Evolutionary conservation across 2,113 vertebrate genomes (phyloP).

Genomic region (Gymnorhina tibicen): DNA sequence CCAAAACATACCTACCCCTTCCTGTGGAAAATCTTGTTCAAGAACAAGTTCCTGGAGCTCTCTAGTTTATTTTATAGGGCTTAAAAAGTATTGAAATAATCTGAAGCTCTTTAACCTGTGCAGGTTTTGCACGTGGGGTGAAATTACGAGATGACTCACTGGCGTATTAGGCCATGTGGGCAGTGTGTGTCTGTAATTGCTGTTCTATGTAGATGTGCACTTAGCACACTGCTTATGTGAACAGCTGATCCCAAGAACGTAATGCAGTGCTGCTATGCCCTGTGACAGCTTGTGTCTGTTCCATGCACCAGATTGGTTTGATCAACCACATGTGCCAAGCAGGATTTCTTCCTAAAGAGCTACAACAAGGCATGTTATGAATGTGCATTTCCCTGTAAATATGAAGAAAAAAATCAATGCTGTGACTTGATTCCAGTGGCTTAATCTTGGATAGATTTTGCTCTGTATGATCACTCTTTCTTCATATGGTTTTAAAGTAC

Average conservation of each 20-base stretch:
- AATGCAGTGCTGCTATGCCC: not conserved
- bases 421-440: not conserved
- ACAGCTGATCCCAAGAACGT: not conserved
- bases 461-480: not conserved
- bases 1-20: not conserved
- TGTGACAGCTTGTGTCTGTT: not conserved
- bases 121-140: not conserved
- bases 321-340: not conserved
- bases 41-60: not conserved
- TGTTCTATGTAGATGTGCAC: rapidly evolving
- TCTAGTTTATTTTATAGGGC: not conserved
- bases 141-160: not conserved
- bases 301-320: not conserved
- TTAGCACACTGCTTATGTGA: not conserved
- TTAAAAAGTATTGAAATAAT: not conserved
- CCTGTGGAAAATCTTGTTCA: not conserved
- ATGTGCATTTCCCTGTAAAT: not conserved
- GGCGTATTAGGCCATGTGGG: not conserved
- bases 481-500: not conserved
- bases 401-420: not conserved
- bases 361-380: not conserved
- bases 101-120: not conserved
- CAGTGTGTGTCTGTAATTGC: not conserved
- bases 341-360: not conserved
- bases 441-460: not conserved